Base-by-base conservation (phyloP, 2,797 vertebrate genomes). In the Gymnopithys bicolor region DNA sequence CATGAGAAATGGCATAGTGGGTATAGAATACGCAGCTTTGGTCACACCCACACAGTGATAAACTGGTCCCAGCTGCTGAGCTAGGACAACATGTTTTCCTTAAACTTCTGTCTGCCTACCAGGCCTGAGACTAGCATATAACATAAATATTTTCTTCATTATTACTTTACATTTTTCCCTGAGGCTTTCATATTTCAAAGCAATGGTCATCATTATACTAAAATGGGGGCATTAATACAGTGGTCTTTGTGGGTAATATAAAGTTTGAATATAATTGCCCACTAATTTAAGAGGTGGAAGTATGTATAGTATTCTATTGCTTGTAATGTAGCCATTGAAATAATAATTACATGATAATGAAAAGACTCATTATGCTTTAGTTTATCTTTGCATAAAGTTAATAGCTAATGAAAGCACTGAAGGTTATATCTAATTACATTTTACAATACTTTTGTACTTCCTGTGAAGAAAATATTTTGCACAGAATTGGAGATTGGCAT, bases 381-480 rank as follows among this genome's bases (percentile, higher is more conserved):
- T 98, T 98, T 98, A 97, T 98, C 97, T 97, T 97, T 97, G 96
- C 93, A 96, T 96, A 96, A 97, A 96, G 91, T 96, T 97, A 97
- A 97, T 96, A 97, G 94, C 89, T 97, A 96, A 96, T 95, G 94
- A 96, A 98, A 95, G 96, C 91, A 90, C 46, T 86, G 87, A 95
- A 95, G 95, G 96, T 97, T 96, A 62, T 76, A 87, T 98, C 93
- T 98, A 97, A 97, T 97, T 97, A 96, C 93, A 80, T 93, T 94
- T 95, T 96, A 93, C 80, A 96, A 48, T 84, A 89, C 76, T 91
- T 92, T 78, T 91, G 75, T 32, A 66, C 59, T 96, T 95, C 78
- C 90, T 74, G 21, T 90, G 94, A 93, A 93, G 9, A 49, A 80
- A 85, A 55, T 45, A 71, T 90, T 97, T 97, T 96, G 73, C 80